Base-by-base conservation (phyloP, 2,113 vertebrate genomes). In the Phyllopteryx taeniolatus region DNA sequence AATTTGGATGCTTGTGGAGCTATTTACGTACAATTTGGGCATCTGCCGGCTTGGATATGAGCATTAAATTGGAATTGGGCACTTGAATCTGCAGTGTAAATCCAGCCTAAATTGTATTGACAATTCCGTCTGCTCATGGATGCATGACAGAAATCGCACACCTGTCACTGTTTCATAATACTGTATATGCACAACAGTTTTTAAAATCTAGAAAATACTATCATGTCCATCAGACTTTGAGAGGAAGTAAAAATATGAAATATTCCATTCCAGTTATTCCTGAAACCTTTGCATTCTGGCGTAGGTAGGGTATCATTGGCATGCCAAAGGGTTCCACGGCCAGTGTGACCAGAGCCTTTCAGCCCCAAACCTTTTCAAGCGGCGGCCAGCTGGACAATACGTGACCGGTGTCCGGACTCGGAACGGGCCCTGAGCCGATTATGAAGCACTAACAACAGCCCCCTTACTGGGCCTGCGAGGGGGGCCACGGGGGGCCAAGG, bases 371-470 rank as follows among this genome's bases (percentile, higher is more conserved):
- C 77, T 83, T 91, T 92, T 90, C 83, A 91, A 79, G 71, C 61
- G 63, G 75, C 78, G 59, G 59, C 59, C 33, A 31, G 75, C 82
- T 80, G 88, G 84, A 93, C 91, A 94, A 93, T 92, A 85, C 78
- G 1, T 20, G 10, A 64, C 79, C 39, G 76, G 77, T 79, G 74
- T 77, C 73, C 78, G 79, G 82, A 69, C 81, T 86, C 76, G 47
- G 70, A 85, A 88, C 77, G 49, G 88, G 86, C 83, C 72, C 80
- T 91, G 90, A 92, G 88, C 90, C 86, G 89, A 92, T 91, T 92
- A 91, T 70, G 85, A 86, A 87, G 87, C 87, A 87, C 54, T 81
- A 81, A 83, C 87, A 75, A 72, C 61, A 80, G 83, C 61, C 79
- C 20, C 14, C 53, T 88, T 64, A 87, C 88, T 61, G 67, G 68